These are phyloP conservation scores for Isotomurus palustris DNA, from an alignment of 2,888 invertebrate species.

Conservation along the genomic window DNA sequence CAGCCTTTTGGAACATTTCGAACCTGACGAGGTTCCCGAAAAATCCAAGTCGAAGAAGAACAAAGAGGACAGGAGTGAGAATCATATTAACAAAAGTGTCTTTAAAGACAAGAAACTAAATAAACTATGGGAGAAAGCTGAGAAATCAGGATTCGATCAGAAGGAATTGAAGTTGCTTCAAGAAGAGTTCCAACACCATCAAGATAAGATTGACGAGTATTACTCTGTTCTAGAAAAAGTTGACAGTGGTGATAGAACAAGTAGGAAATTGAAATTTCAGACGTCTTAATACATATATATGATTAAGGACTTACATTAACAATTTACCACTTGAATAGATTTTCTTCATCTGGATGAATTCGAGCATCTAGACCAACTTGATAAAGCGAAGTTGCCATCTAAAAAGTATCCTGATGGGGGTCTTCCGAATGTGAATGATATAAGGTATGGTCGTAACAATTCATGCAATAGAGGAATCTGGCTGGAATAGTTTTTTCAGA, in stretches of 20 bases:
- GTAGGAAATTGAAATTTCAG: too few relatives aligned
- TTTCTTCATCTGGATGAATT: constrained; percentile 22
- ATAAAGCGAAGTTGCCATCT: constrained; percentile 24
- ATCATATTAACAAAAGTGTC: constrained; percentile 61
- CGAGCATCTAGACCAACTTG: constrained; percentile 31
- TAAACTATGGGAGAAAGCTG: constrained; percentile 84
- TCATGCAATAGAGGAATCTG: too few relatives aligned
- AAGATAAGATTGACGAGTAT: constrained; percentile 87
- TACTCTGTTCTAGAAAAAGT: constrained; percentile 65
- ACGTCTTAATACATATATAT: too few relatives aligned
- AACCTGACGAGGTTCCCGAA: constrained; percentile 58
- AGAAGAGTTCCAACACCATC: constrained; percentile 86
- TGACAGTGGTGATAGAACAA: not conserved
- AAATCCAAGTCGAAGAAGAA: constrained; percentile 50
- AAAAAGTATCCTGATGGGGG: constrained; percentile 30
- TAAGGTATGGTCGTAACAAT: constrained; percentile 25
- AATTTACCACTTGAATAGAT: constrained; percentile 8
- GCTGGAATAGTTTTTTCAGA: not conserved
- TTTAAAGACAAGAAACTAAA: constrained; percentile 88
- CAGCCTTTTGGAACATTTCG: constrained; percentile 73
- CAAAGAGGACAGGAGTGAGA: constrained; percentile 57
- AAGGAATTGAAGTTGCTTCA: constrained; percentile 75
- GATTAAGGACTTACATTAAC: not conserved
- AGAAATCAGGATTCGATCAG: constrained; percentile 61
- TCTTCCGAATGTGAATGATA: constrained; percentile 28